These are phyloP conservation scores for Luperina nickerlii DNA, from an alignment of 2,888 invertebrate species.

Conservation along the genomic window DNA sequence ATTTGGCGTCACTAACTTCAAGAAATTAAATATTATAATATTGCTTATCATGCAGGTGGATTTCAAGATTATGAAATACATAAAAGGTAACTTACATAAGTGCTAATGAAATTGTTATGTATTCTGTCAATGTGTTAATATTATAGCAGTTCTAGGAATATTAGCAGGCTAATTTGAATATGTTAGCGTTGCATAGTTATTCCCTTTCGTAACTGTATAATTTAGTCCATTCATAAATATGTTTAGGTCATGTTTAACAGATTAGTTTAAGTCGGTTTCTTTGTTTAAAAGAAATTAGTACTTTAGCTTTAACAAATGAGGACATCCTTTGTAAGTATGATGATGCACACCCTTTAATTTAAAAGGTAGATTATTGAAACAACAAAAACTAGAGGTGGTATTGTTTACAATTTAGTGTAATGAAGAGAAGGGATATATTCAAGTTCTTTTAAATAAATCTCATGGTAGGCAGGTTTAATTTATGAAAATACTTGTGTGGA, in stretches of 20 bases:
- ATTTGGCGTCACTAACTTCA: conserved; percentile 26
- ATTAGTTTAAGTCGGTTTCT: conserved; percentile 27
- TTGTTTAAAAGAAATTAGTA: conserved; percentile 20
- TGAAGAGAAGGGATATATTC: background rate
- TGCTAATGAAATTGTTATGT: conserved; percentile 24
- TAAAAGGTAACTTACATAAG: conserved; percentile 14
- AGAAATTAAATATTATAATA: conserved; percentile 30
- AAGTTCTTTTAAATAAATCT: conserved; percentile 1
- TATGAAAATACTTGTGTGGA: background rate
- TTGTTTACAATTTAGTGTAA: background rate
- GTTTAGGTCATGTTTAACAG: background rate
- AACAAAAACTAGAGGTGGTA: background rate
- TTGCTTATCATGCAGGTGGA: conserved; percentile 36
- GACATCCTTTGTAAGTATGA: background rate
- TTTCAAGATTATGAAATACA: conserved; percentile 37
- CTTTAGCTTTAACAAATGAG: conserved; percentile 6
- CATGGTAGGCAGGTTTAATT: background rate
- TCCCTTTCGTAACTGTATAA: conserved; percentile 26
- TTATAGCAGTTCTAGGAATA: conserved; percentile 11
- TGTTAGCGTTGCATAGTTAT: background rate
- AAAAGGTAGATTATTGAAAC: conserved; percentile 32
- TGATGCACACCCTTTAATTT: conserved; percentile 44
- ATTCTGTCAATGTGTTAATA: conserved; percentile 12
- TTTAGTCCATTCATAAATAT: conserved; percentile 13
- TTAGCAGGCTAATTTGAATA: conserved; percentile 18